A percentile compares a stretch with the other conserved stretches of the same genome.
Conservation (phyloP, 2,797 vertebrate species). For the Odontamblyopus lacepedii region DNA sequence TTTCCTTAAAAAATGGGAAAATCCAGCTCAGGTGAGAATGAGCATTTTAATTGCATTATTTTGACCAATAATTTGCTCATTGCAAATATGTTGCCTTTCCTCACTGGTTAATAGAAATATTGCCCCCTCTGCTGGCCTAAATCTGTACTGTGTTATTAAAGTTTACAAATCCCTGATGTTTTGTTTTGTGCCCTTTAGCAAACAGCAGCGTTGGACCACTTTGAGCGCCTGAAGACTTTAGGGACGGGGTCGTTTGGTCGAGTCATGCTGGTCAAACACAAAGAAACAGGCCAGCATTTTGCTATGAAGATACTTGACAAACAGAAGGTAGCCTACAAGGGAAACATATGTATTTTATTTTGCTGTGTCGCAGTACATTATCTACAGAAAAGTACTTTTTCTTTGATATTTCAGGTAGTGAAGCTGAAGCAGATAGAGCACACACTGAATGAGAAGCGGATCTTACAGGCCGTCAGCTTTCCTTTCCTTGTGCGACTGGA, state of each 20-base stretch:
- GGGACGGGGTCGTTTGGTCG: slow-evolving; percentile 93
- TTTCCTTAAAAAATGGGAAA: slow-evolving; percentile 97
- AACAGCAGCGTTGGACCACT: slow-evolving; percentile 90
- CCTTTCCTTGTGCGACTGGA: slow-evolving; percentile 98
- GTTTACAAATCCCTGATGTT: background rate
- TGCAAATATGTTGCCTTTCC: background rate
- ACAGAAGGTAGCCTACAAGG: slow-evolving; percentile 84
- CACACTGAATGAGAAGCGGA: slow-evolving; percentile 98
- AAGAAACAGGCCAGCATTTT: slow-evolving; percentile 86
- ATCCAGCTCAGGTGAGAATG: slow-evolving; percentile 86
- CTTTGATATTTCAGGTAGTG: slow-evolving; percentile 83
- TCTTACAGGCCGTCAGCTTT: slow-evolving; percentile 98
- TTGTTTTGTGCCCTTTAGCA: slow-evolving; percentile 71
- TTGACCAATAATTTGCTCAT: background rate
- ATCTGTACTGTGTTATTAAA: background rate
- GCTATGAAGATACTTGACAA: slow-evolving; percentile 98
- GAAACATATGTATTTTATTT: background rate
- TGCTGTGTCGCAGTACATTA: background rate
- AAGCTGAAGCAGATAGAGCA: slow-evolving; percentile 99
- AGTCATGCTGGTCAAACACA: slow-evolving; percentile 94
- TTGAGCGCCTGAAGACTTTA: slow-evolving; percentile 92
- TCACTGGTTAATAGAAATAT: slow-evolving; percentile 17
- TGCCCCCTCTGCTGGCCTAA: slow-evolving; percentile 70
- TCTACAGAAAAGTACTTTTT: slow-evolving; percentile 31
- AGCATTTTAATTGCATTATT: too few species aligned